phyloP scores from a whole-genome alignment of 1,140 invertebrate species.

The Oedothorax gibbosus region DNA sequence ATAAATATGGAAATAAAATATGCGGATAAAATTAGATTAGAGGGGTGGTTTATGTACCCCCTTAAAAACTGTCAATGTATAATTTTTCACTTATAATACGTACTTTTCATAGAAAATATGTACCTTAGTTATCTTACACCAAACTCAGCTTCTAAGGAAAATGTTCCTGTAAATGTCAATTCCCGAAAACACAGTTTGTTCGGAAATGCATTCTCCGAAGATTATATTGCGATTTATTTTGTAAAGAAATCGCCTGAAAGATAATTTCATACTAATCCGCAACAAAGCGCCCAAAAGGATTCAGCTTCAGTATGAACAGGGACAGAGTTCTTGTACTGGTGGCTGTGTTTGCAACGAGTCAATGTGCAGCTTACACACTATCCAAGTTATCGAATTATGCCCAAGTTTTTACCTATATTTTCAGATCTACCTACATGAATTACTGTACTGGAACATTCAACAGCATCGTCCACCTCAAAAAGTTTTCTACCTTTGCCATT shows the following conservation, averaged over 20 bases:
- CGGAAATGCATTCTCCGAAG: too few relatives aligned
- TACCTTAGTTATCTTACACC: too few relatives aligned
- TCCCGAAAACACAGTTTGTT: too few relatives aligned
- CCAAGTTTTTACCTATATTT: background rate
- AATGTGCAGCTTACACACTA: slow-evolving; percentile 33
- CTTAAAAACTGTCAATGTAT: too few relatives aligned
- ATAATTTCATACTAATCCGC: background rate
- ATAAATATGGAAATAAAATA: slow-evolving; percentile 10
- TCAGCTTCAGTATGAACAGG: slow-evolving; percentile 26
- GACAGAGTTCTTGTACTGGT: slow-evolving; percentile 40
- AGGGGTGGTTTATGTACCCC: too few relatives aligned
- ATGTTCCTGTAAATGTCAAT: too few relatives aligned
- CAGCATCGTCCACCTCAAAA: slow-evolving; percentile 30
- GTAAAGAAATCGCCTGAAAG: background rate
- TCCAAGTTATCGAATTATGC: slow-evolving; percentile 20
- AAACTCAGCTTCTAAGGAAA: too few relatives aligned
- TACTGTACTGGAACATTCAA: slow-evolving; percentile 32
- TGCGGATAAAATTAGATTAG: too few relatives aligned
- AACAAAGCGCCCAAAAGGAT: background rate
- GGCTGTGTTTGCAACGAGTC: slow-evolving; percentile 45
- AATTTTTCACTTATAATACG: too few relatives aligned
- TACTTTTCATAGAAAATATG: too few relatives aligned
- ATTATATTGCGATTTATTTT: too few relatives aligned
- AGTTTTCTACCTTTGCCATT: slow-evolving; percentile 12
- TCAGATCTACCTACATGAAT: slow-evolving; percentile 7